Evolutionary conservation across 2,113 vertebrate genomes (phyloP).

Genomic region (Columbina picui): DNA sequence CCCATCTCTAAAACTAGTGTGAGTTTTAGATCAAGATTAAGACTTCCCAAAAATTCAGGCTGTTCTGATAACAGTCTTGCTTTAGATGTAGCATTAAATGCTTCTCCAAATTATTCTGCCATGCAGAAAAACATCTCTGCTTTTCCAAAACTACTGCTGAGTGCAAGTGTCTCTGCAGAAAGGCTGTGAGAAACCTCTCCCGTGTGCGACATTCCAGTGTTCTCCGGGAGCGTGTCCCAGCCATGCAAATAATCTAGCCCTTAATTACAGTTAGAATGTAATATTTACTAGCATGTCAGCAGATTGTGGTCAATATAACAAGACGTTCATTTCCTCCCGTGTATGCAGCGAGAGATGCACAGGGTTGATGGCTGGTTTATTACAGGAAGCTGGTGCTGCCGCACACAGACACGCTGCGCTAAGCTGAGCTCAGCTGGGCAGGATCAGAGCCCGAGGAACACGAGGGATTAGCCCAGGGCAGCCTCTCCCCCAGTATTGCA

Average conservation of each 20-base stretch:
- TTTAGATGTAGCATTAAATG: neutral
- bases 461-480: neutral
- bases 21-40: neutral
- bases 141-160: neutral
- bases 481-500: neutral
- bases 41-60: neutral
- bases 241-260: neutral
- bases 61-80: neutral
- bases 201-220: neutral
- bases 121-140: neutral
- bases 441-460: neutral
- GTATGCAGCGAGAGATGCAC: neutral
- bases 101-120: neutral
- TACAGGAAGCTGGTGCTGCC: neutral
- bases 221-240: neutral
- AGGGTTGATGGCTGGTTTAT: neutral
- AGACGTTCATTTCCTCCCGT: neutral
- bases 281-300: neutral
- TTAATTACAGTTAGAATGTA: neutral
- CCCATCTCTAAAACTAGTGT: neutral
- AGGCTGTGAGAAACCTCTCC: neutral
- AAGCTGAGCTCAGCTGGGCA: neutral
- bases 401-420: neutral
- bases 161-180: neutral
- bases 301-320: neutral